phyloP scores from a whole-genome alignment of 2,113 vertebrate species.

The Carettochelys insculpta region DNA sequence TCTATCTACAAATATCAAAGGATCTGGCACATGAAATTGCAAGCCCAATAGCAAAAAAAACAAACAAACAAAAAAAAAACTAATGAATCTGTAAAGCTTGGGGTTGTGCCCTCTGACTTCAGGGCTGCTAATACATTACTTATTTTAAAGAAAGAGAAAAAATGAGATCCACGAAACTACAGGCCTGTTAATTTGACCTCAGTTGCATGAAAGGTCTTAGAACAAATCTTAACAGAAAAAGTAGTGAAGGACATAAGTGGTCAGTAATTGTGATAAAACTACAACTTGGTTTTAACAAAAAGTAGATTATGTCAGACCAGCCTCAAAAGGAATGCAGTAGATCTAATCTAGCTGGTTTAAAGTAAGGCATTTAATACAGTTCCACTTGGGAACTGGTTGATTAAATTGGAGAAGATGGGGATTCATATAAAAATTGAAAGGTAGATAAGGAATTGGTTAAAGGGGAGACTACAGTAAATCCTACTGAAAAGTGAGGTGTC shows the following conservation, averaged over 20 bases:
- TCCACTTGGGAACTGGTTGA: not conserved
- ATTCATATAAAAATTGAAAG: not conserved
- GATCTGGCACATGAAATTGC: too few relatives aligned
- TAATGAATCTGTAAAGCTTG: too few relatives aligned
- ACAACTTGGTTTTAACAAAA: not conserved
- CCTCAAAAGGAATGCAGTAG: not conserved
- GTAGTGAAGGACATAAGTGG: not conserved
- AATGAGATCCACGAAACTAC: not conserved
- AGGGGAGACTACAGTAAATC: not conserved
- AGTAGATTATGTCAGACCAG: not conserved
- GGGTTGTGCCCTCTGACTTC: too few relatives aligned
- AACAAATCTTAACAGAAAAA: not conserved
- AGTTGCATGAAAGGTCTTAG: too few relatives aligned
- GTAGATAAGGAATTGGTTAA: not conserved
- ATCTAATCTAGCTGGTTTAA: not conserved
- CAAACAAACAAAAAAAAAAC: too few relatives aligned
- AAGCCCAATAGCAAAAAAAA: too few relatives aligned
- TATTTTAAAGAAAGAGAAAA: too few relatives aligned
- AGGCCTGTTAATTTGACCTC: not conserved
- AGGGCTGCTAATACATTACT: too few relatives aligned
- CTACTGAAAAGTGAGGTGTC: not conserved
- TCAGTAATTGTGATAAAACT: not conserved
- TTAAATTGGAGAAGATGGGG: not conserved
- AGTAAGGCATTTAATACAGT: not conserved
- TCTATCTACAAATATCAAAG: not conserved